Percentiles rank a stretch among this genome's conserved stretches.
These are phyloP conservation scores for Melinaea marsaeus DNA, from an alignment of 2,888 invertebrate genomes.

Conservation along the genomic window DNA sequence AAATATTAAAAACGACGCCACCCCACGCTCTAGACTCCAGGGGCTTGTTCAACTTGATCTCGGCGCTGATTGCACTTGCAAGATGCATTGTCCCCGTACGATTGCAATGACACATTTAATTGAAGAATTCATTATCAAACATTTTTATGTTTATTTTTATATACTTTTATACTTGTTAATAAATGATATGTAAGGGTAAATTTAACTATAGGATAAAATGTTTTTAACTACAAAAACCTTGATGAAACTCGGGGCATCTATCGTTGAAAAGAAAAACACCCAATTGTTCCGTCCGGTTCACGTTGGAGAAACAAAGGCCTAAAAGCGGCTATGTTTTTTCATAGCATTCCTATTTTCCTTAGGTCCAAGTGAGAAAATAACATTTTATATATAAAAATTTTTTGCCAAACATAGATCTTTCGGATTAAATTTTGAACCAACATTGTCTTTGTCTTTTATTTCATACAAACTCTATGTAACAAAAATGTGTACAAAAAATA, in stretches of 20 bases:
- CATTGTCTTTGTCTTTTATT: not conserved
- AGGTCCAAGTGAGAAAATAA: constrained; percentile 30
- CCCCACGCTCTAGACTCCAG: not conserved
- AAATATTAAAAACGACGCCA: constrained; percentile 42
- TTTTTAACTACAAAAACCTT: constrained; percentile 25
- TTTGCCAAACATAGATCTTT: not conserved
- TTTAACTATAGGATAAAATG: constrained; percentile 13
- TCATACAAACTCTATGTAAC: too few relatives aligned
- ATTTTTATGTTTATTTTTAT: not conserved
- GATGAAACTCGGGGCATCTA: constrained; percentile 26
- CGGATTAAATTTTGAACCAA: not conserved
- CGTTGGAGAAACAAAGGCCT: constrained; percentile 44
- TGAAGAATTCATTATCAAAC: not conserved
- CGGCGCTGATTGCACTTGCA: constrained; percentile 17
- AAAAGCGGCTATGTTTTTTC: constrained; percentile 47
- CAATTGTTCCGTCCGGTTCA: constrained; percentile 50
- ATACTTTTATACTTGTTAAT: not conserved
- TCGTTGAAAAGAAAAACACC: constrained; percentile 42
- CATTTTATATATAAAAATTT: not conserved
- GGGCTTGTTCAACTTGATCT: constrained; percentile 32
- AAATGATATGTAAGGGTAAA: constrained; percentile 6
- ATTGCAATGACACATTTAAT: not conserved
- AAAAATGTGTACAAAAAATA: too few relatives aligned
- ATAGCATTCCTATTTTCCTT: constrained; percentile 41
- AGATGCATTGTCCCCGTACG: constrained; percentile 14